Evolutionary conservation across 53 echinoderm and acorn worm species (phyloP), one percentile per base, ranked within the genome.

Genomic region (Mesocentrotus franciscanus): DNA sequence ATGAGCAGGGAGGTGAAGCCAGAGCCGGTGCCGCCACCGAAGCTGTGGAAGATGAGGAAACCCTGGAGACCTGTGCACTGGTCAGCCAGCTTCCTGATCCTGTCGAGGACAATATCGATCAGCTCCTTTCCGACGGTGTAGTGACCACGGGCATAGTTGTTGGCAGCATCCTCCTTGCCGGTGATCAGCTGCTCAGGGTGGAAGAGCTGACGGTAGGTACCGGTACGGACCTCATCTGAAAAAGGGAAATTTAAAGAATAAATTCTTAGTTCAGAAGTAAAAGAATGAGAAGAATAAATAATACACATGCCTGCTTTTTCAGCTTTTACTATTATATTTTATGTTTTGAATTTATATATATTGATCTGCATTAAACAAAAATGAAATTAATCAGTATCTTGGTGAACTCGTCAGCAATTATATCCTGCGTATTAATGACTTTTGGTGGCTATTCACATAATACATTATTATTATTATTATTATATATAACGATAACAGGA

Each of bases 21-120:
- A 96, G 97, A 97, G 58, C 97, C 97, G 76, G 97, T 97, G 61
- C 97, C 97, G 17, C 97, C 97, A 96, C 97, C 97, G 93, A 97
- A 97, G 96, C 97, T 97, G 96, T 97, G 97, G 95, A 97, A 97
- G 96, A 97, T 95, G 78, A 97, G 97, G 90, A 97, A 97, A 64
- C 97, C 97, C 83, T 97, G 97, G 72, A 97, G 97, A 97, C 96
- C 97, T 12, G 97, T 96, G 95, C 97, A 97, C 84, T 95, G 96
- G 71, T 97, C 96, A 36, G 96, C 95, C 79, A 96, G 42, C 78
- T 97, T 97, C 58, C 97, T 71, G 92, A 96, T 95, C 56, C 95
- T 91, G 94, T 96, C 95, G 10, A 97, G 60, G 56, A 96, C 97
- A 3, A 61, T 33, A 57, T 97, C 97, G 30, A 97, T 93, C 95